phyloP scores from a whole-genome alignment of 35 echinoderm and acorn worm species.

The Nesometra sesokonis region DNA sequence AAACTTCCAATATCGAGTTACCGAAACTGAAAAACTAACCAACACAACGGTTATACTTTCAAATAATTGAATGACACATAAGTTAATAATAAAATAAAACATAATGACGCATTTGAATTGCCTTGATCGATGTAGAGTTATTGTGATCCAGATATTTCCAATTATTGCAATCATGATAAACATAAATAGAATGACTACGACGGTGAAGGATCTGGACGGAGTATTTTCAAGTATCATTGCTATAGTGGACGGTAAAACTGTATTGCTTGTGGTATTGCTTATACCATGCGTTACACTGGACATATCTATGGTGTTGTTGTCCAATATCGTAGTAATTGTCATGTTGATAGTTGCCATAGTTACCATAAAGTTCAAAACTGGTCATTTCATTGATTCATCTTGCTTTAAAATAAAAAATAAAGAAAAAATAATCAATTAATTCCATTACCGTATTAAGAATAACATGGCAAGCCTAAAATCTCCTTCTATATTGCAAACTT shows the following conservation, averaged over 20 bases:
- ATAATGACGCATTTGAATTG: background rate
- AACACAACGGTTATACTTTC: background rate
- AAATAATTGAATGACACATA: background rate
- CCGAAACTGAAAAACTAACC: background rate
- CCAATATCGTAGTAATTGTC: too few species aligned
- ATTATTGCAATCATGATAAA: background rate
- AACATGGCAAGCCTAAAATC: too few species aligned
- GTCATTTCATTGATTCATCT: too few species aligned
- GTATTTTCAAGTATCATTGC: background rate
- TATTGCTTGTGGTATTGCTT: background rate
- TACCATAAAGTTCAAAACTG: too few species aligned
- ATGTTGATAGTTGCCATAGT: too few species aligned
- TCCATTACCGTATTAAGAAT: too few species aligned
- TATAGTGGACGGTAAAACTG: background rate
- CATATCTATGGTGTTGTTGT: too few species aligned
- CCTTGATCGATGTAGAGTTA: background rate
- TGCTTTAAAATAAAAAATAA: too few species aligned
- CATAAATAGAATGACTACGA: background rate
- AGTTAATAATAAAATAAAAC: background rate
- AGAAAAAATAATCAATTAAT: too few species aligned
- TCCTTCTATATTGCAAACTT: too few species aligned
- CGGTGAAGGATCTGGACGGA: background rate
- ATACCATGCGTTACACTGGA: too few species aligned
- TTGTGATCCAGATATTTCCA: background rate
- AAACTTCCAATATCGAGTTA: background rate